These are phyloP conservation scores for Cordilura impudica DNA, from an alignment of 2,888 invertebrate genomes.

Conservation along the genomic window DNA sequence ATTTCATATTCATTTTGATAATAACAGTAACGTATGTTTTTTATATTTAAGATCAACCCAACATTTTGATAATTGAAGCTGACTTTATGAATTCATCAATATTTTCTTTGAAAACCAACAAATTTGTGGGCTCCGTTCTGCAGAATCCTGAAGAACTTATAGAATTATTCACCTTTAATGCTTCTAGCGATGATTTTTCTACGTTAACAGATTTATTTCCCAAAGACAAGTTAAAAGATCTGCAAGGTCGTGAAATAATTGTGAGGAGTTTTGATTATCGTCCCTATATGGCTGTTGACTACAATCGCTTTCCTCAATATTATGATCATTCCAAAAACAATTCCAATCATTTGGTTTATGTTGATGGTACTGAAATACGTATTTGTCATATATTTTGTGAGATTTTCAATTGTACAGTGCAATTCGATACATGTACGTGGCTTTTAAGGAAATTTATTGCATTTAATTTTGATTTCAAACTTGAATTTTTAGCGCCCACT, in stretches of 20 bases:
- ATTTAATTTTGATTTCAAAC: no score
- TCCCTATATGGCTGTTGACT: conserved; percentile 72
- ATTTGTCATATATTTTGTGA: conserved; percentile 75
- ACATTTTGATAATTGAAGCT: conserved; percentile 69
- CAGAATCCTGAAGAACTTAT: conserved; percentile 62
- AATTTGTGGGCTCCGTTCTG: conserved; percentile 68
- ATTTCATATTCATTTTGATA: no score
- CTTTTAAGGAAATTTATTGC: background rate
- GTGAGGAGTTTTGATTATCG: conserved; percentile 72
- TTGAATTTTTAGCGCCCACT: no score
- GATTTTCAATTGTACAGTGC: conserved; percentile 78
- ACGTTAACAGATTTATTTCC: conserved; percentile 55
- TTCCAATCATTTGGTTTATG: conserved; percentile 61
- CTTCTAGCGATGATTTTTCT: conserved; percentile 27
- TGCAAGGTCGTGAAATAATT: conserved; percentile 71
- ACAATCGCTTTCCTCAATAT: conserved; percentile 63
- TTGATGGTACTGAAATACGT: conserved; percentile 80
- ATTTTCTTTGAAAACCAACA: conserved; percentile 71
- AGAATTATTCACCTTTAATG: conserved; percentile 66
- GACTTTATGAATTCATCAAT: conserved; percentile 61
- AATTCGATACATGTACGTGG: conserved; percentile 71
- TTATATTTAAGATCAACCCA: conserved; percentile 70
- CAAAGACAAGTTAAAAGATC: conserved; percentile 67
- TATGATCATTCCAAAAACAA: conserved; percentile 64
- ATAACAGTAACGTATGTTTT: no score